These are phyloP conservation scores for Psilopsiagon aurifrons DNA, from an alignment of 2,113 vertebrate species.

Conservation along the genomic window DNA sequence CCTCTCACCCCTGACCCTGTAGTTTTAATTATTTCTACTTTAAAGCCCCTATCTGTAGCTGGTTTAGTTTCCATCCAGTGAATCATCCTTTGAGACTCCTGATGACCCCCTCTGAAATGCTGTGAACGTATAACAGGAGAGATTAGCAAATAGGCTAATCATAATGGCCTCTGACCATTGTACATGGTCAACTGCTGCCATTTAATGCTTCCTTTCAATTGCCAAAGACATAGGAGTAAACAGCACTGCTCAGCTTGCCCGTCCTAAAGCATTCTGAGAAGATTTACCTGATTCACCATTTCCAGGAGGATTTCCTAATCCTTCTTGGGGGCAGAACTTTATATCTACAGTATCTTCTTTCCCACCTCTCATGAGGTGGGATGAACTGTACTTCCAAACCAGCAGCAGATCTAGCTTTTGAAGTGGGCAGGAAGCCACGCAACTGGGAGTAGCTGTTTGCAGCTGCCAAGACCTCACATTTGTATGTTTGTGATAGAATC, in stretches of 20 bases:
- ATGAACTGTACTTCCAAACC: not conserved
- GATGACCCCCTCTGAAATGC: not conserved
- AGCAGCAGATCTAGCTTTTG: not conserved
- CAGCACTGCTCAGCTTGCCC: not conserved
- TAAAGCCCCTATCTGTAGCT: not conserved
- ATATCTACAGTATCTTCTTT: rapidly evolving
- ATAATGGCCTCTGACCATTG: not conserved
- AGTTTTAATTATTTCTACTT: not conserved
- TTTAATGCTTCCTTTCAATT: not conserved
- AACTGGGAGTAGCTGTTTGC: not conserved
- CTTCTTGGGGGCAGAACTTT: not conserved
- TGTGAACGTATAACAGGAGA: not conserved
- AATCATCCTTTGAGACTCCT: not conserved
- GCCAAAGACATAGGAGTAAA: not conserved
- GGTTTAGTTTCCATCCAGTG: not conserved
- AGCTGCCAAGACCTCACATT: slow-evolving; percentile 47
- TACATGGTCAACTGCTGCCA: not conserved
- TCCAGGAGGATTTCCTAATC: not conserved
- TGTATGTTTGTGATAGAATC: not conserved
- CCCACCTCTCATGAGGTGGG: not conserved
- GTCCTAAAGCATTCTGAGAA: not conserved
- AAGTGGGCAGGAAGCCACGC: not conserved
- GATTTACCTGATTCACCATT: too few relatives aligned
- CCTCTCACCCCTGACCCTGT: not conserved
- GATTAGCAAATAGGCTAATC: not conserved